These are phyloP conservation scores for Scolanthus callimorphus DNA, from an alignment of 92 coral and sea anemone species.

Conservation along the genomic window DNA sequence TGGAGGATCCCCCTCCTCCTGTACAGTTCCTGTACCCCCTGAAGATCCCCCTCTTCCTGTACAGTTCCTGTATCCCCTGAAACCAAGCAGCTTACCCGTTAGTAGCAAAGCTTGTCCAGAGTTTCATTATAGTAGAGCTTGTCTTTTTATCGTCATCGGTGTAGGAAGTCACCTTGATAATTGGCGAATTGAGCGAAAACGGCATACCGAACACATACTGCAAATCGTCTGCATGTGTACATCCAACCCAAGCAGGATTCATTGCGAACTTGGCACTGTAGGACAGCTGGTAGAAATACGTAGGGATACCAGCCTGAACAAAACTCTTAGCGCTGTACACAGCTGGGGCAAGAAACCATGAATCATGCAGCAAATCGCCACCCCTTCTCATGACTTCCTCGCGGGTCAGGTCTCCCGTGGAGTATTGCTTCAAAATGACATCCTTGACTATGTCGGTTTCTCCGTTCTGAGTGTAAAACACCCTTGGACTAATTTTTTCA, in stretches of 20 bases:
- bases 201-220: conserved; percentile 12
- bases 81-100: conserved; percentile 17
- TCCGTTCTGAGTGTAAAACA: not conserved
- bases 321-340: not conserved
- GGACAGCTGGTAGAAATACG: not conserved
- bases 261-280: not conserved
- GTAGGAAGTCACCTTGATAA: conserved; percentile 1
- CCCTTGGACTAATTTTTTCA: not conserved
- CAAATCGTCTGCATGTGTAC: conserved; percentile 4
- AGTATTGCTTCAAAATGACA: not conserved
- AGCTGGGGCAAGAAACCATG: not conserved
- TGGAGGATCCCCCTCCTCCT: too few relatives aligned
- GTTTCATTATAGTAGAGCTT: conserved; percentile 9
- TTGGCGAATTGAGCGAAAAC: not conserved
- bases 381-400: not conserved
- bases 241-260: not conserved
- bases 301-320: not conserved
- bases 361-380: not conserved
- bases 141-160: conserved; percentile 9
- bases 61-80: too few relatives aligned
- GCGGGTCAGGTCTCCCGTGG: not conserved
- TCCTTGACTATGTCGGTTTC: not conserved
- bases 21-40: too few relatives aligned
- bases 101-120: conserved; percentile 9
- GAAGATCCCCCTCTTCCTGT: too few relatives aligned